Percentiles rank a stretch among this genome's conserved stretches.
Conservation (phyloP, 2,797 vertebrate species). For the Ctenopoma multispine region DNA sequence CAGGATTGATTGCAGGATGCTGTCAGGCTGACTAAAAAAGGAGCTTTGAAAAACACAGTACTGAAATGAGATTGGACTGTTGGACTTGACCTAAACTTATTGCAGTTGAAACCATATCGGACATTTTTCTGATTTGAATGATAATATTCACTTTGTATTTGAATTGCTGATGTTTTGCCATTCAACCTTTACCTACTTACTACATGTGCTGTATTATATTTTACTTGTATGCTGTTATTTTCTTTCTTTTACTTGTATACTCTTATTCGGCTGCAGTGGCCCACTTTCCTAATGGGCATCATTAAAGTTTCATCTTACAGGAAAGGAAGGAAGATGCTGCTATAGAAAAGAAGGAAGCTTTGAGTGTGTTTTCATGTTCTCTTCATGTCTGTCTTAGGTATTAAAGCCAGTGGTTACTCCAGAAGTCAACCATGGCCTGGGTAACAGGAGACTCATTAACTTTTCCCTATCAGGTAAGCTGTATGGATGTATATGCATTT, state of each 20-base stretch:
- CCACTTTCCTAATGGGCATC: slow-evolving; percentile 33
- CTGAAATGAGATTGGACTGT: neutral
- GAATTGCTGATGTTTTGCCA: neutral
- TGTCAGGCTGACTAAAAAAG: slow-evolving; percentile 29
- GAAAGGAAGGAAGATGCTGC: neutral
- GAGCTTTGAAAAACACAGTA: slow-evolving; percentile 21
- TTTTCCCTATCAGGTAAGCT: slow-evolving; percentile 93
- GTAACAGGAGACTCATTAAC: slow-evolving; percentile 94
- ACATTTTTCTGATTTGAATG: neutral
- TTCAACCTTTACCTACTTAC: neutral
- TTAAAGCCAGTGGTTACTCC: slow-evolving; percentile 91
- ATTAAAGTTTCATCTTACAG: slow-evolving; percentile 45
- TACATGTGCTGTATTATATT: neutral
- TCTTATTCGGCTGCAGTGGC: slow-evolving; percentile 26
- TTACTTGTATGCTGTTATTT: neutral
- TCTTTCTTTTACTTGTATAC: neutral
- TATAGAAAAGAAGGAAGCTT: neutral
- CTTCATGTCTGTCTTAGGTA: slow-evolving; percentile 80
- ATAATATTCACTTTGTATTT: neutral
- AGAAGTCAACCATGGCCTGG: slow-evolving; percentile 88
- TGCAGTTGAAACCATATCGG: neutral
- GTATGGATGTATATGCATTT: neutral
- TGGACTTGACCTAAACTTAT: neutral
- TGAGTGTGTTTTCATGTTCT: slow-evolving; percentile 39
- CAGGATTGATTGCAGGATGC: slow-evolving; percentile 53